Evolutionary conservation across 2,113 vertebrate species (phyloP), one percentile per base, ranked within the genome.

Genomic region (Phycodurus eques): DNA sequence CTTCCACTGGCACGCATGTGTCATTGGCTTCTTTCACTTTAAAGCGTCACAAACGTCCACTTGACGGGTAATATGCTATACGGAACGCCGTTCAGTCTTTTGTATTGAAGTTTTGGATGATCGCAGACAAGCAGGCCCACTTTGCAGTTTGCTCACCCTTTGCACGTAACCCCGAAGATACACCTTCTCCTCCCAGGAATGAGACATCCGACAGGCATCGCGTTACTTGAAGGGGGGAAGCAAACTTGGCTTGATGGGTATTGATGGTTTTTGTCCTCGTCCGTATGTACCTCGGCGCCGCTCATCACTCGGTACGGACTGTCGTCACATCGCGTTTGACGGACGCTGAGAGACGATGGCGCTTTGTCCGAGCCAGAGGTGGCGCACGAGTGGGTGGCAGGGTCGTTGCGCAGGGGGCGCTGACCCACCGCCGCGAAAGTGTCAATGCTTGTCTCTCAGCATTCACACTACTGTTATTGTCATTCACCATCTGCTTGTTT

Each of bases 201-300:
- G 66, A 66, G 74, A 80, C 66, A 51, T 80, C 68, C 19, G 19
- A 75, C 72, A 51, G 75, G 84, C 64, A 57, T 80, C 76, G 49
- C 81, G 85, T 88, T 88, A 86, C 85, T 62, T 83, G 80, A 87
- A 85, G 76, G 83, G 83, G 35, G 79, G 82, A 76, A 84, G 88
- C 87, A 89, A 88, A 89, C 74, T 73, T 79, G 56, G 75, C 64
- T 75, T 68, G 81, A 66, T 61, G 59, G 4, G 31, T 42, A 84
- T 68, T 78, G 80, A 70, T 78, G 73, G 72, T 57, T 80, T 78
- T 67, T 73, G 79, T 83, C 81, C 80, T 90, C 79, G 72, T 85
- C 75, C 80, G 77, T 79, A 47, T 78, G 77, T 80, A 80, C 78
- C 53, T 70, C n/a, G n/a, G n/a, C n/a, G n/a, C 53, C 12, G 63